phyloP scores from a whole-genome alignment of 2,888 invertebrate species.

The Tachina grossa region DNA sequence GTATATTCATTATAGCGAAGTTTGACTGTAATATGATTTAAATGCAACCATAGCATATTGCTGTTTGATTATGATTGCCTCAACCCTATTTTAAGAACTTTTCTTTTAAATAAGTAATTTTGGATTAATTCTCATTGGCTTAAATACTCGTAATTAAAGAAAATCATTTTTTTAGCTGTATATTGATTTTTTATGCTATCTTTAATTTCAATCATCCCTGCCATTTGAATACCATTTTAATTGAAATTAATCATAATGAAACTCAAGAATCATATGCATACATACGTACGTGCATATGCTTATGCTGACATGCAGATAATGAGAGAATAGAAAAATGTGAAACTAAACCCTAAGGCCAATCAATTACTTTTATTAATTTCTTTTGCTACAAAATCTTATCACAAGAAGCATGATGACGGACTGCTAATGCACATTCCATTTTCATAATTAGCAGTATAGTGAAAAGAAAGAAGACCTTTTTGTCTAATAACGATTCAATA shows the following conservation, averaged over 20 bases:
- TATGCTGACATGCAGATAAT: neutral
- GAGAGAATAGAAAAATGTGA: neutral
- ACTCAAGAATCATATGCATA: conserved; percentile 45
- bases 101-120: too few species aligned
- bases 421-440: conserved; percentile 40
- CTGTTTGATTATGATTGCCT: too few species aligned
- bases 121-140: too few species aligned
- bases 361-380: conserved; percentile 55
- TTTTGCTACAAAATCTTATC: conserved; percentile 37
- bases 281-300: neutral
- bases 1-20: too few species aligned
- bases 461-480: conserved; percentile 26
- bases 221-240: neutral
- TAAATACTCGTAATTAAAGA: too few species aligned
- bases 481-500: neutral
- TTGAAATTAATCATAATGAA: conserved; percentile 27
- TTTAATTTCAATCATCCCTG: neutral
- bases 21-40: too few species aligned
- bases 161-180: too few species aligned
- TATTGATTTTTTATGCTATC: neutral
- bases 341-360: conserved; percentile 39
- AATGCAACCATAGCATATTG: too few species aligned
- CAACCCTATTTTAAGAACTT: too few species aligned
- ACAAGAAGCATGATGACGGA: neutral
- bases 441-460: conserved; percentile 11